Evolutionary conservation across 2,113 vertebrate species (phyloP).

Genomic region (Rhadina sibilatrix): DNA sequence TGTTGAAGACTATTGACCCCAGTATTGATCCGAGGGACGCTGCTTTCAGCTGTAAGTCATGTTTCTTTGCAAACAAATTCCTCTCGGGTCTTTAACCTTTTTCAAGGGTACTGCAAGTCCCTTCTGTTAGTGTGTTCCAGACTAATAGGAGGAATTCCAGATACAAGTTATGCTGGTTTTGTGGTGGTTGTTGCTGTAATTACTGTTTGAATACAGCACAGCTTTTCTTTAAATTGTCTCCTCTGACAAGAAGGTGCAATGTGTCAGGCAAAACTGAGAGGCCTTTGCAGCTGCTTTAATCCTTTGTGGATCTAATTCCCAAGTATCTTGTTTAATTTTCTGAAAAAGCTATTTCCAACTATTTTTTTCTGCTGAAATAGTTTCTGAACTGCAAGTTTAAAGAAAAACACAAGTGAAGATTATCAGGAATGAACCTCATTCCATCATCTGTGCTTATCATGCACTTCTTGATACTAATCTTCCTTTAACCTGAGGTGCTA

Average conservation of each 20-base stretch:
- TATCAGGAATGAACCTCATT: background rate
- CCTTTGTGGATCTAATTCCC: background rate
- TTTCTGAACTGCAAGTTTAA: background rate
- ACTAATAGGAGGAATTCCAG: background rate
- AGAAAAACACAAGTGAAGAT: background rate
- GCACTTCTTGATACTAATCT: background rate
- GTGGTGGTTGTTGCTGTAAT: background rate
- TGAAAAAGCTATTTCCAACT: background rate
- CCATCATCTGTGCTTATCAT: background rate
- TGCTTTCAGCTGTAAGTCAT: background rate
- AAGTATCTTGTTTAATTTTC: background rate
- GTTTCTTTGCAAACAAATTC: background rate
- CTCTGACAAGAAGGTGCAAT: background rate
- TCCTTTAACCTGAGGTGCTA: background rate
- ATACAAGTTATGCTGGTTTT: background rate
- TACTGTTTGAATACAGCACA: background rate
- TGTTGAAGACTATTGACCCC: background rate
- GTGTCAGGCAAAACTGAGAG: background rate
- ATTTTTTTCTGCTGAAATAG: background rate
- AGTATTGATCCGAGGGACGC: accelerated
- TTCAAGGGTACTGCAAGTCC: background rate
- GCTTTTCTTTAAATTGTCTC: background rate
- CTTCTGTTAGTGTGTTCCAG: background rate
- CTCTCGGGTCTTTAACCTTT: background rate
- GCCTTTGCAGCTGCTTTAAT: background rate